Conservation (phyloP, 2,113 vertebrate species). For the Colossoma macropomum region DNA sequence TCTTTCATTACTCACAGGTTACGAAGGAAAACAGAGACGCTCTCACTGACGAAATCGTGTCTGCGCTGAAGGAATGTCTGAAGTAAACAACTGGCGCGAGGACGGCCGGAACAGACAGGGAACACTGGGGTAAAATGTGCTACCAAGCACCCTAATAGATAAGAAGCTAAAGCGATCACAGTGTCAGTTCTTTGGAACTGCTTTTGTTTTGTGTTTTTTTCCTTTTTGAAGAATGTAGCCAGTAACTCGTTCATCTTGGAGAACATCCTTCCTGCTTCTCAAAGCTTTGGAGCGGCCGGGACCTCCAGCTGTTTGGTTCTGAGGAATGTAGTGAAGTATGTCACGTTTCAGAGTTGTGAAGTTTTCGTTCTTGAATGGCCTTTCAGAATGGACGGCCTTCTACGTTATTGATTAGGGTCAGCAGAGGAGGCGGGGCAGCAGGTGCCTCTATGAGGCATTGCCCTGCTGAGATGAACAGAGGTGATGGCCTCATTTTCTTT, state of each 20-base stretch:
- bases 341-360: conserved; percentile 61
- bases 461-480: conserved; percentile 1
- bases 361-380: conserved; percentile 42
- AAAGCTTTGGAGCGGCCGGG: neutral
- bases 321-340: conserved; percentile 50
- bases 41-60: conserved; percentile 83
- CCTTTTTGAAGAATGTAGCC: neutral
- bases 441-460: conserved; percentile 8
- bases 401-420: conserved; percentile 69
- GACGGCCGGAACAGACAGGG: neutral
- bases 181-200: neutral
- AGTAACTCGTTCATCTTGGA: neutral
- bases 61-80: conserved; percentile 77
- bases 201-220: neutral
- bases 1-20: conserved; percentile 74
- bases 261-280: neutral
- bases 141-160: neutral
- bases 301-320: neutral
- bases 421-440: conserved; percentile 25
- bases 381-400: conserved; percentile 61
- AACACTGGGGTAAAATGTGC: neutral
- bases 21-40: conserved; percentile 89
- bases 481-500: neutral
- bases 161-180: neutral
- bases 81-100: conserved; percentile 54